Conservation (phyloP, 2,888 invertebrate genomes). For the Agrilus cyanescens region DNA sequence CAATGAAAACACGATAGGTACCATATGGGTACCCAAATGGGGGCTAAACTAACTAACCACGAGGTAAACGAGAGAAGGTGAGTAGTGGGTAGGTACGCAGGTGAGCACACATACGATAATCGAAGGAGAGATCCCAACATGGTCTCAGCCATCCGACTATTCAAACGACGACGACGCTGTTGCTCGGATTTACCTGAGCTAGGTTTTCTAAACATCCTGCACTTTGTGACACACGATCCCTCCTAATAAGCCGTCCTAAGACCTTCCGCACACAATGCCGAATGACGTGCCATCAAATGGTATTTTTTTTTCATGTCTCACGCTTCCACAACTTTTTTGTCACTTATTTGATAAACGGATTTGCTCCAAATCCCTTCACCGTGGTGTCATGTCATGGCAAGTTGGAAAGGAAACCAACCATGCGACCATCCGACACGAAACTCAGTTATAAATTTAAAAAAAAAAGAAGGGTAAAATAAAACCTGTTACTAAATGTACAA, state of each 20-base stretch:
- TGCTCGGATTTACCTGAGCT: constrained; percentile 18
- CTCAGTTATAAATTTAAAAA: no score
- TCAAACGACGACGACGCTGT: neutral
- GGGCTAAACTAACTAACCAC: no score
- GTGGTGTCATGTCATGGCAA: constrained; percentile 8
- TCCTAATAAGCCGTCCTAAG: constrained; percentile 30
- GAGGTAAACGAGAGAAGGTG: no score
- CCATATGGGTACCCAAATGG: no score
- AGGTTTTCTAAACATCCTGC: constrained; percentile 31
- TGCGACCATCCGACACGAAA: no score
- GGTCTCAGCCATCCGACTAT: no score
- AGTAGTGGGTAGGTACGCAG: constrained; percentile 5
- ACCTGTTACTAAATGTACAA: no score
- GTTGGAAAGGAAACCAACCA: no score
- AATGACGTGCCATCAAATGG: constrained; percentile 31
- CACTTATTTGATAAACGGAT: constrained; percentile 9
- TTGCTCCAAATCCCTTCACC: constrained; percentile 10
- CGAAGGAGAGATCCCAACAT: neutral
- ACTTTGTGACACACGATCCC: constrained; percentile 29
- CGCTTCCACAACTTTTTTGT: constrained; percentile 20
- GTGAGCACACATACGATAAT: constrained; percentile 12
- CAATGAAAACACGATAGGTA: no score
- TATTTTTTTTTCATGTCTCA: constrained; percentile 25
- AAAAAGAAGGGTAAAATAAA: no score
- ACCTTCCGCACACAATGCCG: constrained; percentile 25